Evolutionary conservation across 1,140 invertebrate species (phyloP), one percentile per base, ranked within the genome.

Genomic region (Panagrolaimus sp.): DNA sequence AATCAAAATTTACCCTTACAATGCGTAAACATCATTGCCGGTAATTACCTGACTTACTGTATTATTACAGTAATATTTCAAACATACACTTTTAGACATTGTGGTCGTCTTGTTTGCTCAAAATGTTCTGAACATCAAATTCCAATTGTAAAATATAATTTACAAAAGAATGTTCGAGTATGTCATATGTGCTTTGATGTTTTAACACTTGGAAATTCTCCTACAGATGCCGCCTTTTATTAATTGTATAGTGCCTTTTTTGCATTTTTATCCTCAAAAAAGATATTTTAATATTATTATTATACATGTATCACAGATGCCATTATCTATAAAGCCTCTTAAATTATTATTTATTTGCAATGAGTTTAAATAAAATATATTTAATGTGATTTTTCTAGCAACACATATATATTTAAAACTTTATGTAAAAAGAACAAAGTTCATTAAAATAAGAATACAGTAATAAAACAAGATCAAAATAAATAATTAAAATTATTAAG

Each of bases 11-110:
- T 87, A 89, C 90, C 1, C 87, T 97, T 25, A 96, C 92, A 63
- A 92, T 91, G 84, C 85, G 94, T 42, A 93, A 92, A 84, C 94
- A 97, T 85, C 94, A 97, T 83, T 96, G 93, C 91, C 92, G 87
- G 31, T 38, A 38, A 38, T 38, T 4, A 38, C n/a, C 2, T 38
- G 7, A 38, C 7, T 38, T 4, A 38, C 31, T 7, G 7, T 38
- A 2, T 38, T 38, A 38, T 38, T 38, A 4, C 31, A 2, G 7
- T 38, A n/a, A n/a, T 38, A 38, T 38, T 4, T 7, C 31, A 38
- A 38, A 4, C 7, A 7, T 38, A 38, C 31, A 38, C 2, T 4
- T 38, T 38, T 38, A 38, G 31, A 4, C 94, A 97, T 82, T 98
- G 94, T 86, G 93, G 94, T 9, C 87, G 94, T 73, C 87, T 94